Evolutionary conservation across 2,888 invertebrate genomes (phyloP).

Genomic region (Patella ulyssiponensis): DNA sequence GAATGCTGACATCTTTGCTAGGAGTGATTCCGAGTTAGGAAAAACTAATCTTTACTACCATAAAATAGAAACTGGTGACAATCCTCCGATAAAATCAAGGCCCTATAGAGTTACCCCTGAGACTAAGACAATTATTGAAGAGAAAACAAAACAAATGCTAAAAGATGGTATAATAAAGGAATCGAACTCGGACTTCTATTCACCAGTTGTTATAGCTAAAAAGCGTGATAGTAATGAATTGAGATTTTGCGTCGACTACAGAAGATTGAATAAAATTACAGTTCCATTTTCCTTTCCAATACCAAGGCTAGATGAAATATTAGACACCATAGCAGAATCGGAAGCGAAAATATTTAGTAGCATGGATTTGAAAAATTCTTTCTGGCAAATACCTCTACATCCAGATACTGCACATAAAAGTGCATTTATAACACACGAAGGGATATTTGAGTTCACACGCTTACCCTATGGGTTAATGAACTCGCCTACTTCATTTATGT

Average conservation of each 20-base stretch:
- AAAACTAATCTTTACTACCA: constrained; percentile 33
- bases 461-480: constrained; percentile 45
- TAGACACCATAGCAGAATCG: constrained; percentile 35
- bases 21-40: constrained; percentile 32
- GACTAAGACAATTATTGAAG: constrained; percentile 19
- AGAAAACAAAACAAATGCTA: constrained; percentile 38
- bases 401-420: constrained; percentile 33
- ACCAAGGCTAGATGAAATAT: constrained; percentile 34
- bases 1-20: constrained; percentile 23
- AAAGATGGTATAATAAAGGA: constrained; percentile 24
- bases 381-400: constrained; percentile 36
- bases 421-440: constrained; percentile 39
- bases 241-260: too few relatives aligned
- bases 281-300: constrained; percentile 35
- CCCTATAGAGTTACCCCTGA: constrained; percentile 33
- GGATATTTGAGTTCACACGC: constrained; percentile 34
- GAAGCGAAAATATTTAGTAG: constrained; percentile 29
- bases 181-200: constrained; percentile 25
- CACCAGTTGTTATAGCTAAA: constrained; percentile 38
- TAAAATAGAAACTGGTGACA: constrained; percentile 38
- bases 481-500: constrained; percentile 37
- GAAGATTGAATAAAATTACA: constrained; percentile 40
- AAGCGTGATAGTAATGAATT: constrained; percentile 35
- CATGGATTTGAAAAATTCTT: constrained; percentile 34
- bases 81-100: constrained; percentile 27